Conservation (phyloP, 2,797 vertebrate species). For the Enteromius fasciolatus region DNA sequence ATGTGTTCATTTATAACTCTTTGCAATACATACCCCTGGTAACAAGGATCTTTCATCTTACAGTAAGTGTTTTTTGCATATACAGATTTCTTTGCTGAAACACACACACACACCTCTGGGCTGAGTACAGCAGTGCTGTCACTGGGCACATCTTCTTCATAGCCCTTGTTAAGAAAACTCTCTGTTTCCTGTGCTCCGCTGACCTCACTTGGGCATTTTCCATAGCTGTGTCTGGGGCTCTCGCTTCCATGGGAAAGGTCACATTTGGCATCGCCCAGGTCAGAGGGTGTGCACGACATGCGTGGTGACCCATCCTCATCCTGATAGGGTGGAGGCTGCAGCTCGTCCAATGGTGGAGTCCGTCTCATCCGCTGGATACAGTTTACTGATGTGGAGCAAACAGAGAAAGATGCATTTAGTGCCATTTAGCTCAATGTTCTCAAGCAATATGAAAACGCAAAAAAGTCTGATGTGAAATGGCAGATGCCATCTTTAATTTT, state of each 20-base stretch:
- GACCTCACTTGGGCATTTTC: conserved; percentile 90
- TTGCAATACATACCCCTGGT: background rate
- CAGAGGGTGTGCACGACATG: conserved; percentile 91
- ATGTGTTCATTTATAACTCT: too few species aligned
- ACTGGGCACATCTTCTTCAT: conserved; percentile 94
- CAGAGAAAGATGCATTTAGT: conserved; percentile 7
- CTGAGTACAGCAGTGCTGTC: conserved; percentile 96
- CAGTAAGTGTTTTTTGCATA: background rate
- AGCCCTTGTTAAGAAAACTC: conserved; percentile 93
- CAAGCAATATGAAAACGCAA: background rate
- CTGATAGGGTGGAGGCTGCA: conserved; percentile 95
- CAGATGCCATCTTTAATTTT: background rate
- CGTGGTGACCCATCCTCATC: conserved; percentile 94
- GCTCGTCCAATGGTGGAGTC: conserved; percentile 92
- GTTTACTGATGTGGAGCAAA: conserved; percentile 78
- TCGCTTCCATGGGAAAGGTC: conserved; percentile 89
- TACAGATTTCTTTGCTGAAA: background rate
- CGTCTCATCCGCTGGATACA: conserved; percentile 97
- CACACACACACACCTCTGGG: conserved; percentile 82
- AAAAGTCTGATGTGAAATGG: background rate
- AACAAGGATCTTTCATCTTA: background rate
- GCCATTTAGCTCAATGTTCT: background rate
- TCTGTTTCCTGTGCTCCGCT: conserved; percentile 87
- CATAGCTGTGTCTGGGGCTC: conserved; percentile 89
- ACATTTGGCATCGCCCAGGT: conserved; percentile 91